phyloP scores from a whole-genome alignment of 1,140 invertebrate species.

The Colletes gigas region DNA sequence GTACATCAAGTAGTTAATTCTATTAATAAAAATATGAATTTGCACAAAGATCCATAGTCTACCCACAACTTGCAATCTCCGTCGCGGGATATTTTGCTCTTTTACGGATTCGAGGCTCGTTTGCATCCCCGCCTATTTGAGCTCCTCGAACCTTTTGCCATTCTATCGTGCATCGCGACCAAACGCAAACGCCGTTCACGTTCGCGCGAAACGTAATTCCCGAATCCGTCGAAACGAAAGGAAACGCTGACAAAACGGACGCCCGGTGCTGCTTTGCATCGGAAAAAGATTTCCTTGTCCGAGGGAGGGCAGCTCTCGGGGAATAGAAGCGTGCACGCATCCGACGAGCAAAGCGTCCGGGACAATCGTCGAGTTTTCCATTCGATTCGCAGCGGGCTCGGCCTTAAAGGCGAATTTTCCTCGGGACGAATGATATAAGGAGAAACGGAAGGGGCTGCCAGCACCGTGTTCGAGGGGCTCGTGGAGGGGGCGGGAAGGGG shows the following conservation, averaged over 20 bases:
- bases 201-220: background rate
- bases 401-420: slow-evolving; percentile 49
- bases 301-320: background rate
- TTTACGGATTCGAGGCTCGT: too few relatives aligned
- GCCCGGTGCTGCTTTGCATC: slow-evolving; percentile 41
- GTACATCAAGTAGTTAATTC: too few relatives aligned
- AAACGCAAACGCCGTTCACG: background rate
- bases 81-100: too few relatives aligned
- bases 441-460: background rate
- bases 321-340: slow-evolving; percentile 1
- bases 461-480: background rate
- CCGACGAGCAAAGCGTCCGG: background rate
- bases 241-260: too few relatives aligned
- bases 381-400: slow-evolving; percentile 35
- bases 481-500: background rate
- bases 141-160: too few relatives aligned
- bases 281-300: slow-evolving; percentile 39
- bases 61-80: too few relatives aligned
- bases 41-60: too few relatives aligned
- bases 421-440: slow-evolving; percentile 21
- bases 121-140: too few relatives aligned
- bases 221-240: background rate
- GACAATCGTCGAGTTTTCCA: slow-evolving; percentile 56
- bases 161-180: too few relatives aligned
- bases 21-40: too few relatives aligned